Base-by-base conservation (phyloP, 1,140 invertebrate genomes). In the Aphelenchoides avenae region DNA sequence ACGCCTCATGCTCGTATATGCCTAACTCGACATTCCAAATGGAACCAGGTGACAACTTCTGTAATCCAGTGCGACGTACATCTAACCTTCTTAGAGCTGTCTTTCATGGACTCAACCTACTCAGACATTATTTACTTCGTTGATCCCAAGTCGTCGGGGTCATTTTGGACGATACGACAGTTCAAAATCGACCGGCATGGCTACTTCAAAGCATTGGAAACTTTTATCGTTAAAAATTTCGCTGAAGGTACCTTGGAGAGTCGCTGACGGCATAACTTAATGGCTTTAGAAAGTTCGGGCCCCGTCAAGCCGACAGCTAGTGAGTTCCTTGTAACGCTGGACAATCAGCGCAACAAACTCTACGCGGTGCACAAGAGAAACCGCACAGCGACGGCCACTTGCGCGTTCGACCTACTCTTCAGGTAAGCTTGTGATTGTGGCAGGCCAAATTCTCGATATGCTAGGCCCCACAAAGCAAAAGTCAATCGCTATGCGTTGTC, bases 71-170 rank as follows among this genome's bases (percentile, higher is more conserved):
- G 20, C 22, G 3, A 50, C 47, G 15, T 2, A 52, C 26, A 24
- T 55, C 20, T 42, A 9, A 36, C 20, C 11, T 15, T 11, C 33
- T 40, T 47, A 57, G 55, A 61, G 20, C 58, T 61, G 34, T 63
- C 58, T 6, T 61, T 61, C 15, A 61, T 61, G 58, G 58, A 61
- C 58, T 41, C 58, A 5, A 57, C 59, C 1, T 61, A 62, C 22
- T 64, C 59, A 11, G 58, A 61, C 26, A 34, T 61, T 33, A 52
- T 61, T n/a, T 61, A 61, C 34, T 61, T 61, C 51, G 48, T 63
- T 18, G 58, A 61, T 61, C 58, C 58, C 22, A 48, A 57, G 27
- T 63, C 58, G n/a, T 33, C 43, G 11, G 58, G 58, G 27, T 44
- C 58, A 18, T 61, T 50, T 43, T 61, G 58, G 58, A 63, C 26